phyloP scores from a whole-genome alignment of 2,113 vertebrate genomes.

The Lanius collurio region DNA sequence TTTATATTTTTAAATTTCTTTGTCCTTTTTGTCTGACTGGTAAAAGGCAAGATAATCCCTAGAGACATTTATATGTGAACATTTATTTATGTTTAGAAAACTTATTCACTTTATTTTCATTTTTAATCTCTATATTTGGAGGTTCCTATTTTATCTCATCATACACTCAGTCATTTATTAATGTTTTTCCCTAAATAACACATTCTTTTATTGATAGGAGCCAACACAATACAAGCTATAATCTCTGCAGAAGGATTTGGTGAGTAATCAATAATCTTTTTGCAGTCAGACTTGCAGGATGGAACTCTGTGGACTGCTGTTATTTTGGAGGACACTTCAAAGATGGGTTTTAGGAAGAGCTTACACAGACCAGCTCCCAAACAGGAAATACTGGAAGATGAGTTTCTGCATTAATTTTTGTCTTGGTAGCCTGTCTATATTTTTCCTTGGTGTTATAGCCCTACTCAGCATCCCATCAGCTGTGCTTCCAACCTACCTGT shows the following conservation, averaged over 20 bases:
- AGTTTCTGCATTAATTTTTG: not conserved
- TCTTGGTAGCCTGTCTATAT: not conserved
- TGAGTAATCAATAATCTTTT: not conserved
- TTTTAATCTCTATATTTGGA: not conserved
- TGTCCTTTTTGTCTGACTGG: not conserved
- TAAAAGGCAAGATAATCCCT: not conserved
- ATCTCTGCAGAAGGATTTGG: not conserved
- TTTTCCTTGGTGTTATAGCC: not conserved
- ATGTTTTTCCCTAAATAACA: not conserved
- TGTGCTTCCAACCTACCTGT: not conserved
- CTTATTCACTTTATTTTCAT: not conserved
- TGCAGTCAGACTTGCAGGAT: not conserved
- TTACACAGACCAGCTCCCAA: not conserved
- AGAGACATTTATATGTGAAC: not conserved
- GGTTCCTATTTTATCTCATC: not conserved
- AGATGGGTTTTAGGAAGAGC: not conserved
- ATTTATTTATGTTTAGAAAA: not conserved
- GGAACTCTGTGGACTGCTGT: not conserved
- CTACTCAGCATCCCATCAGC: not conserved
- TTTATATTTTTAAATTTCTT: conserved; percentile 12
- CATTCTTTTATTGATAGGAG: rapidly evolving
- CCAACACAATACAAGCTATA: not conserved
- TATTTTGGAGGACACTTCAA: not conserved
- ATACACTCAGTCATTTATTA: not conserved
- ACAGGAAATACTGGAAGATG: not conserved